Conservation (phyloP, 92 coral and sea anemone species). For the Nematostella vectensis region DNA sequence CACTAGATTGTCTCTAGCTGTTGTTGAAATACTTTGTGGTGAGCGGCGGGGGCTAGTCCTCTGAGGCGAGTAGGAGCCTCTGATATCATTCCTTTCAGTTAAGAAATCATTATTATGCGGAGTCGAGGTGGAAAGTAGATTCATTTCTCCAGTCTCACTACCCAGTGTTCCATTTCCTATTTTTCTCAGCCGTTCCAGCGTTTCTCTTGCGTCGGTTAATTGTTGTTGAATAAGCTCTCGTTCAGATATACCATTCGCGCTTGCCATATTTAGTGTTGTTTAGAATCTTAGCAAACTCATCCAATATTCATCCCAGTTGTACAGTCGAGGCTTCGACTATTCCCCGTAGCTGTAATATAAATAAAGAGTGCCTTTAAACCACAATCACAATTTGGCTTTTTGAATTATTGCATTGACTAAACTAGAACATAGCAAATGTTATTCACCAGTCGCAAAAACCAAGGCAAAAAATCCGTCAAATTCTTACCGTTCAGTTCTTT, state of each 20-base stretch:
- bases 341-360: too few relatives aligned
- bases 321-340: too few relatives aligned
- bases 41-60: neutral
- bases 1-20: constrained; percentile 64
- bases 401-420: too few relatives aligned
- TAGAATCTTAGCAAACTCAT: too few relatives aligned
- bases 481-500: too few relatives aligned
- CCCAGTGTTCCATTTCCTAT: constrained; percentile 19
- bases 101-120: neutral
- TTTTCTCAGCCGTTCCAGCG: constrained; percentile 49
- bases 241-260: constrained; percentile 40
- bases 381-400: too few relatives aligned
- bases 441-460: too few relatives aligned
- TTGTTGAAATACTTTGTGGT: constrained; percentile 8
- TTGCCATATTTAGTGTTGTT: constrained; percentile 22
- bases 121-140: neutral
- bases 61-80: neutral
- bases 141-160: constrained; percentile 12
- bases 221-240: constrained; percentile 57
- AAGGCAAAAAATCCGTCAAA: too few relatives aligned
- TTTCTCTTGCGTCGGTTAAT: constrained; percentile 59
- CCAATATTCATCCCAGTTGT: too few relatives aligned
- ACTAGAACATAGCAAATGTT: too few relatives aligned
- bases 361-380: too few relatives aligned
- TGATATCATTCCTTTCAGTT: constrained; percentile 5